These are phyloP conservation scores for Gymnoscelis rufifasciata DNA, from an alignment of 2,888 invertebrate species.

Conservation along the genomic window DNA sequence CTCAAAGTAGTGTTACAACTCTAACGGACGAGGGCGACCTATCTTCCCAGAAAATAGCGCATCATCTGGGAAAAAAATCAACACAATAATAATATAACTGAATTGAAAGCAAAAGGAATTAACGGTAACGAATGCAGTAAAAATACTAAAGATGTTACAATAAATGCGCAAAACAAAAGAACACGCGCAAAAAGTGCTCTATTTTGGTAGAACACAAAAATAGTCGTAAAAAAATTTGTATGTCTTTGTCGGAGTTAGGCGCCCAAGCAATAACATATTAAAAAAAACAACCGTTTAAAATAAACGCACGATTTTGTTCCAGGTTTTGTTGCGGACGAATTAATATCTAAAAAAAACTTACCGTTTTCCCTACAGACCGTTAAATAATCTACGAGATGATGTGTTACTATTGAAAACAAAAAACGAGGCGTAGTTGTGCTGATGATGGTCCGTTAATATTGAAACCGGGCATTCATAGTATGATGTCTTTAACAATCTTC, in stretches of 20 bases:
- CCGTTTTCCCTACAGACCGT: too few relatives aligned
- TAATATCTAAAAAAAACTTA: too few relatives aligned
- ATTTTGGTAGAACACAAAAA: constrained; percentile 38
- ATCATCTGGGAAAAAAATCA: constrained; percentile 1
- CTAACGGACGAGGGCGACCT: background rate
- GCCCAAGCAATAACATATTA: constrained; percentile 31
- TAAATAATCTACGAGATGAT: too few relatives aligned
- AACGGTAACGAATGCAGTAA: constrained; percentile 15
- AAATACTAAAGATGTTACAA: constrained; percentile 29
- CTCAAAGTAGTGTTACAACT: too few relatives aligned
- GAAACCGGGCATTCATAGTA: too few relatives aligned
- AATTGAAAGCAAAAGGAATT: constrained; percentile 28
- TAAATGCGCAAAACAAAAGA: constrained; percentile 28
- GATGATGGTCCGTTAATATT: too few relatives aligned
- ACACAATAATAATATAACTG: constrained; percentile 16
- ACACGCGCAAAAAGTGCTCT: constrained; percentile 41
- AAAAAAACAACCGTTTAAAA: constrained; percentile 51
- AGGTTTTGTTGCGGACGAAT: too few relatives aligned
- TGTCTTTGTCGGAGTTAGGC: constrained; percentile 43
- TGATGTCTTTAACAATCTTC: too few relatives aligned
- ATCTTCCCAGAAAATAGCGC: constrained; percentile 19
- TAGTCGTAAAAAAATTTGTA: constrained; percentile 53
- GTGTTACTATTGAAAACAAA: too few relatives aligned
- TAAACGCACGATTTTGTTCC: constrained; percentile 18
- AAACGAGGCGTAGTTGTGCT: too few relatives aligned